Percentiles rank a stretch among this genome's conserved stretches.
Conservation (phyloP, 92 coral and sea anemone species). For the Phenganax subtilis region DNA sequence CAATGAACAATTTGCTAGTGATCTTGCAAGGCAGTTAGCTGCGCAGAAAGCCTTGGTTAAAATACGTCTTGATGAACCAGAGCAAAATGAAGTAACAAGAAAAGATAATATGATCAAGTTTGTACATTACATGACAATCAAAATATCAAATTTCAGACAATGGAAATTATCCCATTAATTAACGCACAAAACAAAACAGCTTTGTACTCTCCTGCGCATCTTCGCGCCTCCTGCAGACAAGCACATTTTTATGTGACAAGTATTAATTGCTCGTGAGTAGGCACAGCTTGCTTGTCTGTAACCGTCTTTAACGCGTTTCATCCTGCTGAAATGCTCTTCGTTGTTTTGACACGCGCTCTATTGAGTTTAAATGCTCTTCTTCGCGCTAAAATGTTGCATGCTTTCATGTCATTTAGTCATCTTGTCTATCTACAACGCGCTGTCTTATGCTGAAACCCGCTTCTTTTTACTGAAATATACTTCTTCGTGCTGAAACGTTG, state of each 20-base stretch:
- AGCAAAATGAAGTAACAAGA: conserved; percentile 45
- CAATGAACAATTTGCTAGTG: conserved; percentile 47
- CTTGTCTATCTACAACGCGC: background rate
- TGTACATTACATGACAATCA: background rate
- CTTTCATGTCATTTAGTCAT: too few relatives aligned
- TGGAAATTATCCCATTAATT: too few relatives aligned
- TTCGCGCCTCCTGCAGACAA: too few relatives aligned
- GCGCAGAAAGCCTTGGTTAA: conserved; percentile 53
- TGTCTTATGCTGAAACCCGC: background rate
- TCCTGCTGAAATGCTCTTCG: background rate
- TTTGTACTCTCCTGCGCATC: too few relatives aligned
- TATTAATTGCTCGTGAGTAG: too few relatives aligned
- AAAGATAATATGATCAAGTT: conserved; percentile 55
- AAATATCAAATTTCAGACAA: too few relatives aligned
- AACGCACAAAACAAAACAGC: too few relatives aligned
- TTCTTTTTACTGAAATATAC: background rate
- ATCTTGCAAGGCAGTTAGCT: conserved; percentile 50
- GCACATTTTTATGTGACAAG: too few relatives aligned
- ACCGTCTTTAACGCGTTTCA: background rate
- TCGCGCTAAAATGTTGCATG: background rate
- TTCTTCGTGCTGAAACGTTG: background rate
- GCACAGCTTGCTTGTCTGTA: background rate
- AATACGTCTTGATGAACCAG: conserved; percentile 68
- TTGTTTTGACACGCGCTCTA: background rate
- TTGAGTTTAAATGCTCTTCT: background rate